phyloP scores from a whole-genome alignment of 2,888 invertebrate genomes.

The Idaea biselata region DNA sequence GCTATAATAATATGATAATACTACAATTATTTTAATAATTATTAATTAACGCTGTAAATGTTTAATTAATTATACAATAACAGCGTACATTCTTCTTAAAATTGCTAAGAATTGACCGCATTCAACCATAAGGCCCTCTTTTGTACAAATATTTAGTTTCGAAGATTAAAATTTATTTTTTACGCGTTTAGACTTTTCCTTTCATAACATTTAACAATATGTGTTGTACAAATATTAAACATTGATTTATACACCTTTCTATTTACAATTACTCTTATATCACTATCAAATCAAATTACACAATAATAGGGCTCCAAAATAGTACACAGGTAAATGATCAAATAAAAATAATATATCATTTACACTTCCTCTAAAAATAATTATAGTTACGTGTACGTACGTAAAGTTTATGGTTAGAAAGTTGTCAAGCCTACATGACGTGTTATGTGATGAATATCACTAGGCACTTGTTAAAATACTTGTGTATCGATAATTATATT shows the following conservation, averaged over 20 bases:
- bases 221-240: neutral
- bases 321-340: neutral
- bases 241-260: neutral
- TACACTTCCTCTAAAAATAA: neutral
- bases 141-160: no score
- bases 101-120: no score
- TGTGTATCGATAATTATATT: slow-evolving; percentile 3
- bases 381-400: neutral
- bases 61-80: no score
- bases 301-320: neutral
- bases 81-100: no score
- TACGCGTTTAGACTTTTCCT: no score
- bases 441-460: slow-evolving; percentile 9
- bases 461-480: neutral
- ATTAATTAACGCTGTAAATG: no score
- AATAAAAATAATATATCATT: slow-evolving; percentile 1
- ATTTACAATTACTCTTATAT: neutral
- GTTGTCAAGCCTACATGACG: slow-evolving; percentile 20
- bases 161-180: no score
- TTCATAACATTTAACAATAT: no score
- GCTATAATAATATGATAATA: no score
- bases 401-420: slow-evolving; percentile 21
- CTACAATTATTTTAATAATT: no score
- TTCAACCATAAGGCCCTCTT: no score
- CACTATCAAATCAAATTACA: neutral